phyloP scores from a whole-genome alignment of 2,113 vertebrate genomes.

The Leucosticte australis region DNA sequence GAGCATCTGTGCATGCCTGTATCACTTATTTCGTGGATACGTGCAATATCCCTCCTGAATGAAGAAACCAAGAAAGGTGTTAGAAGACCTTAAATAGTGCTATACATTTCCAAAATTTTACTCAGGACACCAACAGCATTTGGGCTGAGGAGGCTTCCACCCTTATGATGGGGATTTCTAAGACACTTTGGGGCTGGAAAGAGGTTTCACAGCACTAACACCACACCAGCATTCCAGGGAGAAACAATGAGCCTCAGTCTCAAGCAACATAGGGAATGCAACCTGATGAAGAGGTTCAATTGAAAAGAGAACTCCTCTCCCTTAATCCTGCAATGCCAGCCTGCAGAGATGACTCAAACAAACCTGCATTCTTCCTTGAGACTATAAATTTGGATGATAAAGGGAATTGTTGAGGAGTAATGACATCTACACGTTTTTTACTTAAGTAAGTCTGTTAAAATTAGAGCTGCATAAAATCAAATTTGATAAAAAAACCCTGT shows the following conservation, averaged over 20 bases:
- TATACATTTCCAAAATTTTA: background rate
- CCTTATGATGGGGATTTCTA: background rate
- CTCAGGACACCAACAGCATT: background rate
- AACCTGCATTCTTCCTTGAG: background rate
- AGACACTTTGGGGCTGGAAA: background rate
- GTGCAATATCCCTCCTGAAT: background rate
- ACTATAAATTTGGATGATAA: background rate
- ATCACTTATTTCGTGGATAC: background rate
- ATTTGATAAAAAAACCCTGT: background rate
- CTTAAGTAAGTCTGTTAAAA: background rate
- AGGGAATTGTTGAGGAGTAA: background rate
- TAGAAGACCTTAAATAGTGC: background rate
- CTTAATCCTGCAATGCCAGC: background rate
- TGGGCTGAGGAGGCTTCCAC: background rate
- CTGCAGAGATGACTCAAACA: background rate
- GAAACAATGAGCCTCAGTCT: background rate
- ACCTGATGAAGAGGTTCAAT: background rate
- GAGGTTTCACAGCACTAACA: background rate
- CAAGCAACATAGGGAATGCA: background rate
- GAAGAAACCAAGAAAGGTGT: background rate
- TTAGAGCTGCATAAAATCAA: background rate
- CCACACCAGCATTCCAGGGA: background rate
- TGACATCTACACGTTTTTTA: rapidly evolving
- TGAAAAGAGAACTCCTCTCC: background rate
- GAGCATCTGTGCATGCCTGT: background rate